These are phyloP conservation scores for Pterois miles DNA, from an alignment of 2,797 vertebrate genomes.

Conservation along the genomic window DNA sequence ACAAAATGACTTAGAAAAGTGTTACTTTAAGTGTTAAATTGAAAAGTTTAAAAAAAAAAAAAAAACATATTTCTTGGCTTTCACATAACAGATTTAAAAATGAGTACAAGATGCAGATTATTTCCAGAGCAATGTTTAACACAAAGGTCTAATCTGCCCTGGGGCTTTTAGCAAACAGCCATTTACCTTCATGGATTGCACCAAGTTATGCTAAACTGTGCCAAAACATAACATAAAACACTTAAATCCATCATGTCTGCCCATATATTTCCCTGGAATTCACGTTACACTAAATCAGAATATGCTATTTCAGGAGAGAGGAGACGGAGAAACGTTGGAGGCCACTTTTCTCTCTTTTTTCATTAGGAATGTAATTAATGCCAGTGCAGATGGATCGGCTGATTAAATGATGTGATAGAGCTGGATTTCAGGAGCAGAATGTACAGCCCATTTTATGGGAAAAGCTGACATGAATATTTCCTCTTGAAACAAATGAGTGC, in stretches of 20 bases:
- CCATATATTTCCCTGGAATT: conserved; percentile 29
- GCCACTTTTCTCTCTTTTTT: conserved; percentile 57
- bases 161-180: conserved; percentile 22
- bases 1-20: not conserved
- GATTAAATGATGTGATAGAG: conserved; percentile 69
- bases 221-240: conserved; percentile 35
- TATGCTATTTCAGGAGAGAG: conserved; percentile 47
- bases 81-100: conserved; percentile 1
- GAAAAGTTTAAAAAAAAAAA: not conserved
- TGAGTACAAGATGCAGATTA: not conserved
- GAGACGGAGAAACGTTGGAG: conserved; percentile 37
- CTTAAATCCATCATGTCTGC: conserved; percentile 29
- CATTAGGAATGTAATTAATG: conserved; percentile 76
- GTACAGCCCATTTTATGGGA: conserved; percentile 33
- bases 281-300: conserved; percentile 26
- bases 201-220: conserved; percentile 33
- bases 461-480: conserved; percentile 59
- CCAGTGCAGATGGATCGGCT: conserved; percentile 73
- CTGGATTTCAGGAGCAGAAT: conserved; percentile 43
- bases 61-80: not conserved
- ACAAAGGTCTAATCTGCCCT: conserved; percentile 28
- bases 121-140: conserved; percentile 1
- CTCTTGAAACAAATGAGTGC: conserved; percentile 34
- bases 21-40: not conserved
- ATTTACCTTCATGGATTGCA: conserved; percentile 34